Percentiles rank a stretch among this genome's conserved stretches.
phyloP scores from a whole-genome alignment of 2,888 invertebrate genomes.

The Ischnus inquisitorius region DNA sequence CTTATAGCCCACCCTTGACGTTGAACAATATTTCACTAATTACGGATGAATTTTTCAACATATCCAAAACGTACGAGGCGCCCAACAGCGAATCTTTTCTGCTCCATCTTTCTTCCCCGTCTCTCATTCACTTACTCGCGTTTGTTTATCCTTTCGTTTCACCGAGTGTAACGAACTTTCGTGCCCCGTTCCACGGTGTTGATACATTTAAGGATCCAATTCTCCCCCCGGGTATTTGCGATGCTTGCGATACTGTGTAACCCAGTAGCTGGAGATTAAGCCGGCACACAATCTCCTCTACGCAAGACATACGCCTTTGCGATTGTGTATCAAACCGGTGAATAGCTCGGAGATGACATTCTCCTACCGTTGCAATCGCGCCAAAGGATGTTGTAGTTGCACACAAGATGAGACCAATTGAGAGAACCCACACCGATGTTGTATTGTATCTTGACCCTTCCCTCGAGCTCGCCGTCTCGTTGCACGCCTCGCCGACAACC shows the following conservation, averaged over 20 bases:
- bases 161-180: background rate
- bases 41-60: conserved; percentile 57
- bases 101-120: background rate
- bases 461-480: conserved; percentile 39
- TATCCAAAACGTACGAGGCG: conserved; percentile 24
- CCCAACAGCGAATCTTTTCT: background rate
- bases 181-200: background rate
- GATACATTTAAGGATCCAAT: conserved; percentile 23
- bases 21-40: conserved; percentile 28
- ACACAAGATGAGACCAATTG: conserved; percentile 37
- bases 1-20: conserved; percentile 7
- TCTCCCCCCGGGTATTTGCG: conserved; percentile 26
- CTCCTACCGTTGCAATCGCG: background rate
- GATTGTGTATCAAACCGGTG: conserved; percentile 9
- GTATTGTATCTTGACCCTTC: conserved; percentile 40
- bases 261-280: background rate
- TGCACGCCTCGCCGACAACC: conserved; percentile 34
- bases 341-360: conserved; percentile 18
- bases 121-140: background rate
- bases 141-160: background rate
- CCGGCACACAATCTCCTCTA: conserved; percentile 2
- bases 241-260: conserved; percentile 1
- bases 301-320: background rate
- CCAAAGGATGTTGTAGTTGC: conserved; percentile 3
- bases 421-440: conserved; percentile 8